Conservation (phyloP, 64 coral and sea anemone species). For the Dendrophyllia cribrosa region DNA sequence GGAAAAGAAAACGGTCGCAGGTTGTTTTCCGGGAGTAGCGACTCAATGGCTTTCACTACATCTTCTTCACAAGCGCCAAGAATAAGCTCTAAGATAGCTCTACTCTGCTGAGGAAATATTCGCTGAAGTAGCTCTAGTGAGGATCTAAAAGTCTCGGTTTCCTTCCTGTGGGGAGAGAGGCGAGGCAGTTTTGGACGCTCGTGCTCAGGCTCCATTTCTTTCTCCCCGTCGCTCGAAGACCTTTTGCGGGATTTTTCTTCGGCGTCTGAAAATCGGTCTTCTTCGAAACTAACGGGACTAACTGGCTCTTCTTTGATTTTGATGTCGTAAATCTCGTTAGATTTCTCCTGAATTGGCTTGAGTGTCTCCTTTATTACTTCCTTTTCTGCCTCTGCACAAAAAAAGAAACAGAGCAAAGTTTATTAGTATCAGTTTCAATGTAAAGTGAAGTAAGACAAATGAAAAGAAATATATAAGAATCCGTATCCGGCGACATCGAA, state of each 20-base stretch:
- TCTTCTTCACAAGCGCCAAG: slow-evolving; percentile 65
- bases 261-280: background rate
- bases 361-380: background rate
- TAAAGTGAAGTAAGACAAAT: too few species aligned
- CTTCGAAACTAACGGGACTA: background rate
- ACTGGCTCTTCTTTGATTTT: slow-evolving; percentile 45
- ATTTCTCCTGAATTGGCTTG: background rate
- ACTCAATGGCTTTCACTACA: slow-evolving; percentile 66
- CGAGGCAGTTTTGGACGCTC: slow-evolving; percentile 16
- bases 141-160: slow-evolving; percentile 26
- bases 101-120: slow-evolving; percentile 71
- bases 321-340: background rate
- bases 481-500: too few species aligned
- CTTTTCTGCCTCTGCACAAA: background rate
- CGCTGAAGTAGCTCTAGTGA: slow-evolving; percentile 55
- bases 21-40: slow-evolving; percentile 26
- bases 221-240: background rate
- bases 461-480: too few species aligned
- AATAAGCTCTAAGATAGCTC: slow-evolving; percentile 57
- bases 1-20: slow-evolving; percentile 16
- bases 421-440: too few species aligned
- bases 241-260: slow-evolving; percentile 16
- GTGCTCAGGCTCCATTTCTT: background rate
- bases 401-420: background rate
- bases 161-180: slow-evolving; percentile 33